Evolutionary conservation across 2,888 invertebrate genomes (phyloP).

Genomic region (Dichetophora obliterata): DNA sequence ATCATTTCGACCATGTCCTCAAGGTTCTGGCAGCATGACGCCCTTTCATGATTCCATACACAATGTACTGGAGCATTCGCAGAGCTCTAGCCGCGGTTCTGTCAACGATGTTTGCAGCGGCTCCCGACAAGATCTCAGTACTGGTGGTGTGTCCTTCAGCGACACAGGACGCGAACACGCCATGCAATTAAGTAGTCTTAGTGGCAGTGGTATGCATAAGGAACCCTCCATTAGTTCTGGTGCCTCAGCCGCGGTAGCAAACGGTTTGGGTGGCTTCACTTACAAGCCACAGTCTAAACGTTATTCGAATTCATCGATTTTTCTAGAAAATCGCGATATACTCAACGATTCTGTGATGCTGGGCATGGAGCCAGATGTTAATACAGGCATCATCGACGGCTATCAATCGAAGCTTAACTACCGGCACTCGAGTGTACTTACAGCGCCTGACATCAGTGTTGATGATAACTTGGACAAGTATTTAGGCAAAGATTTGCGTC

Average conservation of each 20-base stretch:
- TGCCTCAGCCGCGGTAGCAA: constrained; percentile 65
- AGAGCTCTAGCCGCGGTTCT: constrained; percentile 67
- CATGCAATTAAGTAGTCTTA: constrained; percentile 63
- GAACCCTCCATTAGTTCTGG: constrained; percentile 65
- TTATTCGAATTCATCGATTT: constrained; percentile 69
- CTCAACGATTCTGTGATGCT: constrained; percentile 64
- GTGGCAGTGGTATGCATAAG: constrained; percentile 65
- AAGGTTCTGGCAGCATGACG: constrained; percentile 70
- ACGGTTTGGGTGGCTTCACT: constrained; percentile 63
- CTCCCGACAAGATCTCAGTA: constrained; percentile 67
- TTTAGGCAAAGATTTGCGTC: constrained; percentile 64
- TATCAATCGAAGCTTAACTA: constrained; percentile 67
- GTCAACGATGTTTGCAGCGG: constrained; percentile 64
- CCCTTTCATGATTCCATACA: constrained; percentile 70
- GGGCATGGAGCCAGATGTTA: constrained; percentile 51
- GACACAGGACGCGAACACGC: constrained; percentile 62
- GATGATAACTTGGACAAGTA: constrained; percentile 57
- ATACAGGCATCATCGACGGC: constrained; percentile 56
- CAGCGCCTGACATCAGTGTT: constrained; percentile 54
- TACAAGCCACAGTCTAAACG: constrained; percentile 64
- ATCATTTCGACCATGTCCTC: constrained; percentile 69
- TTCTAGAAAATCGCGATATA: constrained; percentile 70
- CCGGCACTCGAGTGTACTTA: constrained; percentile 65
- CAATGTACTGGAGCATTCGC: constrained; percentile 68
- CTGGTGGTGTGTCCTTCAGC: constrained; percentile 63